phyloP scores from a whole-genome alignment of 2,797 vertebrate species.

The Silurus lanzhouensis region DNA sequence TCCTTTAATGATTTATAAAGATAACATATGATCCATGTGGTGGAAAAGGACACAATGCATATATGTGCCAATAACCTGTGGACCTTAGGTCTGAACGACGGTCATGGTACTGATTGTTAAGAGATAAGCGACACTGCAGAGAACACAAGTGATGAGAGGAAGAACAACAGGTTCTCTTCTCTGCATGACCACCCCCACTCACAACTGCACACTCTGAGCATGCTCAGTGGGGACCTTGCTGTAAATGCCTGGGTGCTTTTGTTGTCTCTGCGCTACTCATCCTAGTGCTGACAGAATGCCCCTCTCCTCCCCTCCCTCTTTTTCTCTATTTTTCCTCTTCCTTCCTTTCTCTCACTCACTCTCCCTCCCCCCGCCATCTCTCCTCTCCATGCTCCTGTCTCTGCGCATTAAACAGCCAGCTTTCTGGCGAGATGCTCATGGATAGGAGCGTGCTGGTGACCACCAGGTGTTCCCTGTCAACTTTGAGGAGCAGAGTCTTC shows the following conservation, averaged over 20 bases:
- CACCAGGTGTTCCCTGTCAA: slow-evolving; percentile 53
- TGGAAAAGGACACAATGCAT: neutral
- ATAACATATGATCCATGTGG: neutral
- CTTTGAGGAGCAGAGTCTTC: slow-evolving; percentile 34
- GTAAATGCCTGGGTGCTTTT: slow-evolving; percentile 55
- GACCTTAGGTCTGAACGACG: slow-evolving; percentile 13
- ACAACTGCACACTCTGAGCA: slow-evolving; percentile 50
- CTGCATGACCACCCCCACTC: slow-evolving; percentile 29
- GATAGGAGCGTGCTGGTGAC: slow-evolving; percentile 52
- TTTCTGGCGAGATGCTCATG: slow-evolving; percentile 55
- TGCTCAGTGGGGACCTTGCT: slow-evolving; percentile 50
- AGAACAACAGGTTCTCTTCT: slow-evolving; percentile 58
- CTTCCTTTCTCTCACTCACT: slow-evolving; percentile 27
- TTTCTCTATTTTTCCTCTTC: slow-evolving; percentile 38
- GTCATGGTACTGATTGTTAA: slow-evolving; percentile 44
- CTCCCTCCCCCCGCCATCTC: slow-evolving; percentile 43
- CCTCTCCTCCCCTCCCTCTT: slow-evolving; percentile 46
- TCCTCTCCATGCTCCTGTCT: slow-evolving; percentile 44
- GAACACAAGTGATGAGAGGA: slow-evolving; percentile 50
- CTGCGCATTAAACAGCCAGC: slow-evolving; percentile 53
- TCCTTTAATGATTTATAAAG: neutral
- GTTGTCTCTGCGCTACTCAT: slow-evolving; percentile 55
- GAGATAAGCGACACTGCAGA: slow-evolving; percentile 54
- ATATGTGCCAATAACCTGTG: slow-evolving; percentile 20
- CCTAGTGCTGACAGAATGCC: slow-evolving; percentile 54